Base-by-base conservation (phyloP, 2,888 invertebrate species). In the Doris montereyensis region DNA sequence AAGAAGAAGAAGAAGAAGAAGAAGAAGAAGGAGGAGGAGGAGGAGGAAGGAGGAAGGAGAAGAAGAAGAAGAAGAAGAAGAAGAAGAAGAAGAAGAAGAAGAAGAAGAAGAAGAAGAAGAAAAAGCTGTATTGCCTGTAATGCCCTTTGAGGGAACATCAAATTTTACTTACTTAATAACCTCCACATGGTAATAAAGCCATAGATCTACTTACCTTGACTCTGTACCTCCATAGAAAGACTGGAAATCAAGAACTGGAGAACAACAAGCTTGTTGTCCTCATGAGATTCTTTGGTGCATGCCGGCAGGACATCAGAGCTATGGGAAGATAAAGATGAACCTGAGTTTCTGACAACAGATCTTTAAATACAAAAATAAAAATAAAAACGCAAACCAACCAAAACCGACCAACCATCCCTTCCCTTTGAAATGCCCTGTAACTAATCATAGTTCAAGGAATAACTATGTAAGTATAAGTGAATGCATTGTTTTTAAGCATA, bases 161-260 rank as follows among this genome's bases (percentile, higher is more conserved):
- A n/a, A n/a, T n/a, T n/a, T n/a, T n/a, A n/a, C n/a, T n/a, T n/a
- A n/a, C n/a, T n/a, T n/a, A n/a, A n/a, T n/a, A n/a, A n/a, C n/a
- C n/a, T n/a, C n/a, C n/a, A n/a, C n/a, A n/a, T n/a, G n/a, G n/a
- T n/a, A n/a, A n/a, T n/a, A n/a, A n/a, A n/a, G n/a, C n/a, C n/a
- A n/a, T n/a, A n/a, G n/a, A n/a, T n/a, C n/a, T n/a, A 72, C 70
- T 34, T 83, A 91, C 92, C 92, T 88, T 90, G 86, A 81, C 91
- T 92, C 79, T 92, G 91, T 2, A 94, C 94, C 93, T 96, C 96
- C 1, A 97, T 91, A 0, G 96, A 95, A 93, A 97, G 94, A 72
- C 91, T 89, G 88, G 96, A 96, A 81, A 97, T 94, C 1, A 95
- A 94, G 90, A 97, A 97, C 91, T 97, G 96, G 86, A 96, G 93